Base-by-base conservation (phyloP, 2,797 vertebrate species). In the Psittacula derbiana region DNA sequence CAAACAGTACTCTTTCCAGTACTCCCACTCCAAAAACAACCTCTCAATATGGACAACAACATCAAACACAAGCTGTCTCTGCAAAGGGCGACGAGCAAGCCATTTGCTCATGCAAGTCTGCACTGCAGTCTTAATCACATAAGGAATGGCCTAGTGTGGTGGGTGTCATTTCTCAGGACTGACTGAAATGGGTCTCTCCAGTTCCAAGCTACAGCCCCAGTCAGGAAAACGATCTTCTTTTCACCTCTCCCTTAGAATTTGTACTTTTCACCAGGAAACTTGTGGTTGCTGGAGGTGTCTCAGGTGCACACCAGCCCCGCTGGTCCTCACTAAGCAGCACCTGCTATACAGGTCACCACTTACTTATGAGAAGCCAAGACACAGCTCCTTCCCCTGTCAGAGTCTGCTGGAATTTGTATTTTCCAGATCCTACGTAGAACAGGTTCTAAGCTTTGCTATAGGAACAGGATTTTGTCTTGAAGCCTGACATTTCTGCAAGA, bases 11-110 rank as follows among this genome's bases (percentile, higher is more conserved):
- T 93, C 91, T 64, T 91, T 43, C 72, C 79, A 83, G 30, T 72
- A 74, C 87, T 93, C 87, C 85, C 66, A 78, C 89, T 88, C 65
- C 82, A 90, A 94, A 96, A 92, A 18, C 88, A 72, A 86, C 82
- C 69, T 82, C 92, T 94, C 92, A 84, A 90, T 88, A 91, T 58
- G 80, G 86, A 93, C 89, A 85, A 84, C 71, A 84, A 62, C 69
- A 87, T 61, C 73, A 91, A 80, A 92, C 80, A 81, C 55, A 86
- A 95, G 73, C 73, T 96, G 70, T 64, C 65, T 83, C 85, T 40
- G 46, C 16, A 67, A 93, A 97, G 91, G 70, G 70, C 3, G 4
- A 86, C 40, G 41, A 72, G 61, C 49, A 73, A 93, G 85, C 69
- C 85, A 30, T 80, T 86, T 92, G 76, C 91, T 96, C 18, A 14